Evolutionary conservation across 37 sponge, comb jelly and placozoan genomes (phyloP).

Genomic region (Eunapius fragilis): DNA sequence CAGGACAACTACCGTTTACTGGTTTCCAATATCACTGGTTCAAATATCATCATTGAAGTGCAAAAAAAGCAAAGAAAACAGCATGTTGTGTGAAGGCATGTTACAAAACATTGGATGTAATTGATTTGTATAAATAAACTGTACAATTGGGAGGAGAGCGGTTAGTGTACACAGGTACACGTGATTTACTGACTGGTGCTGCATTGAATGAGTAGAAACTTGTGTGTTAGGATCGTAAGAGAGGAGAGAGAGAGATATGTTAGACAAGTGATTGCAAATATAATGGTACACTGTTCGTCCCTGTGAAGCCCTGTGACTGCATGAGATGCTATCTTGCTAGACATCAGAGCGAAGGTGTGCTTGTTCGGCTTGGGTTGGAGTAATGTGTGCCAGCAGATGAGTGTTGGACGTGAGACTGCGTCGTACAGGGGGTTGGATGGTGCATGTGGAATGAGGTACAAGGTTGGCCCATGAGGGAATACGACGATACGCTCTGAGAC

Average conservation of each 20-base stretch:
- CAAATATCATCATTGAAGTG: background rate
- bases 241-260: background rate
- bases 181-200: background rate
- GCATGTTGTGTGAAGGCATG: background rate
- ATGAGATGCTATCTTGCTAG: background rate
- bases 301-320: background rate
- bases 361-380: constrained; percentile 31
- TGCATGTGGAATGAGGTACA: constrained; percentile 13
- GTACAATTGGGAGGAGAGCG: background rate
- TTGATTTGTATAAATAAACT: background rate
- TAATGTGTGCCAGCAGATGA: constrained; percentile 28
- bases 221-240: background rate
- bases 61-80: background rate
- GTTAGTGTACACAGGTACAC: background rate
- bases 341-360: constrained; percentile 2
- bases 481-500: constrained; percentile 33
- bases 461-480: constrained; percentile 23
- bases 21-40: background rate
- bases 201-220: too few relatives aligned
- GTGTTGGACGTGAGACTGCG: background rate
- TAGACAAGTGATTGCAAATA: background rate
- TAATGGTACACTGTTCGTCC: background rate
- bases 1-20: background rate
- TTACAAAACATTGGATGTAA: background rate
- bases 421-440: constrained; percentile 1